Base-by-base conservation (phyloP, 2,797 vertebrate genomes). In the Myripristis jacobus region DNA sequence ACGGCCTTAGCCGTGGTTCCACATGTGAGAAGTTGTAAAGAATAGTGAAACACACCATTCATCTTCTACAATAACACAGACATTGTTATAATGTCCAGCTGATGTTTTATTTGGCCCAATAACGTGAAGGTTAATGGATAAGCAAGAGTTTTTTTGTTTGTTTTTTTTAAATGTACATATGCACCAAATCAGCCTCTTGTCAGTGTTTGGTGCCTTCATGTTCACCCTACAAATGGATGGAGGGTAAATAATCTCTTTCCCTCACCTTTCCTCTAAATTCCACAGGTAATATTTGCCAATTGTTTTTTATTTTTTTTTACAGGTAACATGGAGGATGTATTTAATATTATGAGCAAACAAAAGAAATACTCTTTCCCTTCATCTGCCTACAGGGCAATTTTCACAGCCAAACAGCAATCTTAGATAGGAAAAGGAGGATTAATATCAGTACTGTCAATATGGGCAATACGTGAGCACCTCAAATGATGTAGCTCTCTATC, bases 61-160 rank as follows among this genome's bases (percentile, higher is more conserved):
- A 21, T 29, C 38, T 76, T 89, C 88, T 84, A 77, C 57, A 22
- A 84, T 76, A 84, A 90, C 87, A 88, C 74, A 90, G 34, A 73
- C 64, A 44, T 85, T 54, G 70, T 66, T 73, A 43, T 90, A 21
- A 90, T 88, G 88, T 87, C 73, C 75, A 77, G 60, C 73, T 80
- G 66, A 82, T 56, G 82, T 86, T 82, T 60, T 77, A 67, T 81
- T 87, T 85, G 73, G 69, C 71, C 80, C 77, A 73, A 54, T 76
- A 76, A 66, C 75, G 77, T 82, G 69, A 54, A 51, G 65, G 60
- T 70, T 77, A 54, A 61, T 70, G 55, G 47, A 75, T 34, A 67
- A 50, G 58, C 63, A 54, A 43, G 38, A 18, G 52, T 75, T 38
- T 27, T 64, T n/a, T n/a, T n/a, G n/a, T n/a, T n/a, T n/a, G n/a